Evolutionary conservation across 2,113 vertebrate species (phyloP), one percentile per base, ranked within the genome.

Genomic region (Bubo scandiacus): DNA sequence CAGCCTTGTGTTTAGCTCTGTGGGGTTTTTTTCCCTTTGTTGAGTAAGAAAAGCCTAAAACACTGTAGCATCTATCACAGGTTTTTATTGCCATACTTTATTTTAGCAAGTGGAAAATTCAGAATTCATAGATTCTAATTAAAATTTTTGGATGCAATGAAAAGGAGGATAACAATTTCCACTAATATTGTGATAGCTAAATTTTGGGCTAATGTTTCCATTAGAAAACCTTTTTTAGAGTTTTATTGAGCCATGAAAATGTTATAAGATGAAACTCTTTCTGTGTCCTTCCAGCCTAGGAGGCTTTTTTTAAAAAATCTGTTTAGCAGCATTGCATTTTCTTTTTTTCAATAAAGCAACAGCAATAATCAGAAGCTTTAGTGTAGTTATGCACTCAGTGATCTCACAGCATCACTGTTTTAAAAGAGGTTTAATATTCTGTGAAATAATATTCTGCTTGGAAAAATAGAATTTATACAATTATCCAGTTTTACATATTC

Each of bases 61-160:
- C 63, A 47, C 47, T 34, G 4, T 19, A 34, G 19, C 25, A 86
- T 92, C 49, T 42, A 15, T 45, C 14, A 43, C 12, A 81, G 63
- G 54, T 81, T 34, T 86, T 66, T 89, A 61, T 52, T 94, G 25
- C 52, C 29, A 47, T 72, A 75, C 90, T 88, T 93, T 51, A 65
- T 81, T 96, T 94, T 87, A 71, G 38, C 54, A 26, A 61, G 79
- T 78, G 78, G 70, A 65, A 42, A 86, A 95, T 79, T 94, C 45
- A 79, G 85, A 92, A 84, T 79, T 25, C 20, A 84, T 65, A 68
- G 14, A 88, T 83, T 93, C 66, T 93, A 84, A 91, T 95, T 82
- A 95, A 95, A 95, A 84, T 79, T 67, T 40, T 74, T 23, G 54
- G 15, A 67, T 84, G 38, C 23, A 90, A 34, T 59, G 78, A 72